Percentiles rank a stretch among this genome's conserved stretches.
Conservation (phyloP, 2,797 vertebrate genomes). For the Kryptopterus vitreolus region DNA sequence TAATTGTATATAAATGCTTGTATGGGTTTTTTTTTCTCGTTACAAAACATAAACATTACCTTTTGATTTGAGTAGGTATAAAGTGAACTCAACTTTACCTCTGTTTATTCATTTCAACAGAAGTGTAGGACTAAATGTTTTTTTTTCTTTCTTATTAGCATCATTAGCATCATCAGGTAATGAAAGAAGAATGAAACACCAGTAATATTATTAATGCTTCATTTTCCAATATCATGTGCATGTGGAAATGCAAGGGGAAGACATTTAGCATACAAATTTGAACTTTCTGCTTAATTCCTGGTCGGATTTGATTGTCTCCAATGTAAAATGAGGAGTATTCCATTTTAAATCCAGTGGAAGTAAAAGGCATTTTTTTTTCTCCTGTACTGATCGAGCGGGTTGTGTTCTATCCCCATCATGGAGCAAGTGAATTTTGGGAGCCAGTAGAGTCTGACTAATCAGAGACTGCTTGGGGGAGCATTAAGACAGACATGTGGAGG, state of each 20-base stretch:
- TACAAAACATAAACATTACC: background rate
- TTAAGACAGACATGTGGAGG: conserved; percentile 82
- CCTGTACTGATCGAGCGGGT: conserved; percentile 49
- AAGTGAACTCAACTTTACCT: background rate
- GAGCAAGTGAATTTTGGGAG: conserved; percentile 71
- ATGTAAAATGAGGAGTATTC: conserved; percentile 20
- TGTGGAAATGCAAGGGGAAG: background rate
- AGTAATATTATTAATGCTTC: background rate
- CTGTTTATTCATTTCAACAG: background rate
- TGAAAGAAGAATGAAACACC: background rate
- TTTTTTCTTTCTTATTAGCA: background rate
- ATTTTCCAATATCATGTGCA: no score
- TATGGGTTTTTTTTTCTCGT: background rate
- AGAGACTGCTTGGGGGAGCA: conserved; percentile 75
- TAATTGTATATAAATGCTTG: background rate
- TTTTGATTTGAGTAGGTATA: background rate
- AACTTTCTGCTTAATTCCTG: no score
- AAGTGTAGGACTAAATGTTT: background rate
- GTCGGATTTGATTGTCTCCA: background rate
- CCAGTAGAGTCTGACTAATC: conserved; percentile 77
- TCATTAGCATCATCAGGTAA: background rate
- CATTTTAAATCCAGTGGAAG: conserved; percentile 45
- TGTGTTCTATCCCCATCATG: conserved; percentile 44
- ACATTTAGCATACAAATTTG: background rate
- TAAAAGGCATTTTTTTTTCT: conserved; percentile 56